These are phyloP conservation scores for Tursiops truncatus DNA, from an alignment of 2,113 vertebrate genomes.

Conservation along the genomic window DNA sequence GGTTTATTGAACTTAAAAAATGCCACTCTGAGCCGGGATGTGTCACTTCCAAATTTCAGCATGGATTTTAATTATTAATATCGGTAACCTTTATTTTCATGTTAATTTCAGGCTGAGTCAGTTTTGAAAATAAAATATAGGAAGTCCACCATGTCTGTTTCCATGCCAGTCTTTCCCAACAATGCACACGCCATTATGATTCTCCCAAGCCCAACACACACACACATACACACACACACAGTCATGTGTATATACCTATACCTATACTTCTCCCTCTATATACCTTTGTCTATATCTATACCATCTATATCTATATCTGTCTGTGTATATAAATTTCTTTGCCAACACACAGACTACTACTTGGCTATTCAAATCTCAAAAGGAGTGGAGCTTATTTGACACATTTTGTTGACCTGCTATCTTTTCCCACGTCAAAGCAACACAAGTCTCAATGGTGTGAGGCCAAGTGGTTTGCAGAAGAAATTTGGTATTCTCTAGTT, in stretches of 20 bases:
- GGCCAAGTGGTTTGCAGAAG: neutral
- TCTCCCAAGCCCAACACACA: too few relatives aligned
- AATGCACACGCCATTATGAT: accelerated
- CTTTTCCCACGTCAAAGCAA: neutral
- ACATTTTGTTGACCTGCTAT: neutral
- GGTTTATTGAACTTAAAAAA: neutral
- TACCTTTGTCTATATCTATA: neutral
- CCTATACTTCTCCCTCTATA: neutral
- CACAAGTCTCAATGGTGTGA: neutral
- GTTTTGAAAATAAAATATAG: slow-evolving; percentile 54
- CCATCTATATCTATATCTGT: neutral
- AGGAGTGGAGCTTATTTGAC: neutral
- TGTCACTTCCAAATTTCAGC: neutral
- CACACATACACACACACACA: neutral
- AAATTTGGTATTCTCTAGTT: neutral
- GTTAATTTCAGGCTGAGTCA: neutral
- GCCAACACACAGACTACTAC: neutral
- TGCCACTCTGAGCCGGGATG: neutral
- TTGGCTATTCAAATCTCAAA: neutral
- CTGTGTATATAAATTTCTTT: neutral
- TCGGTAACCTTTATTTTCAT: neutral
- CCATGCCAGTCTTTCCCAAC: neutral
- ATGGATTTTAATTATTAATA: neutral
- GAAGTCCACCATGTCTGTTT: neutral
- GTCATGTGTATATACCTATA: neutral